phyloP scores from a whole-genome alignment of 2,797 vertebrate genomes.

The Borostomias antarcticus region DNA sequence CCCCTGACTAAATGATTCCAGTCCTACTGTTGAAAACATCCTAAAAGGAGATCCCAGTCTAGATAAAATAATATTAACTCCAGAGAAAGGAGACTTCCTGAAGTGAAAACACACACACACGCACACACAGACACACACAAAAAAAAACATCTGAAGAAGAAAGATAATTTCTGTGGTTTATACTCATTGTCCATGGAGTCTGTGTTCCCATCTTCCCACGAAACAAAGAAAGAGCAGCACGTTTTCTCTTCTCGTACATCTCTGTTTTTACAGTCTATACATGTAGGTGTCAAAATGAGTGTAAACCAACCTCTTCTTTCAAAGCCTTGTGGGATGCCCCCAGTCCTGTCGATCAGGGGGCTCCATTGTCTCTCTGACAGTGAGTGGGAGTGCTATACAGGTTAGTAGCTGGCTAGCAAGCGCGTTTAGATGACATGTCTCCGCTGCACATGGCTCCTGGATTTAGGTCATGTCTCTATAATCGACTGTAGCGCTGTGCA shows the following conservation, averaged over 20 bases:
- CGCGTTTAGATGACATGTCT: conserved; percentile 2
- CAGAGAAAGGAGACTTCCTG: conserved; percentile 1
- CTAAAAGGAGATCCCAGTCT: conserved; percentile 11
- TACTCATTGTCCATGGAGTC: not conserved
- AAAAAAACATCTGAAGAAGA: conserved; percentile 1
- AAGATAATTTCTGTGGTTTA: not conserved
- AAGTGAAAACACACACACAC: not conserved
- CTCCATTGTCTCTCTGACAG: not conserved
- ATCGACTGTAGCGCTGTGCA: not conserved
- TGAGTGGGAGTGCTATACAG: not conserved
- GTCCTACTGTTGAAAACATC: conserved; percentile 13
- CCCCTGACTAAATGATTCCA: conserved; percentile 23
- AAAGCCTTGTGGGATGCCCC: not conserved
- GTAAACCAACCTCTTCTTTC: not conserved
- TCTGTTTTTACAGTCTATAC: not conserved
- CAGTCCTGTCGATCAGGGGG: not conserved
- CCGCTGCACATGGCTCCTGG: conserved; percentile 9
- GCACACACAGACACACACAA: not conserved
- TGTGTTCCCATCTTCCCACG: not conserved
- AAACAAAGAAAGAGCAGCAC: conserved; percentile 2
- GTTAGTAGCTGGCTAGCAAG: not conserved
- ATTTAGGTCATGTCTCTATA: conserved; percentile 22
- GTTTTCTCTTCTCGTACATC: not conserved
- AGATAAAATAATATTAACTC: conserved; percentile 27
- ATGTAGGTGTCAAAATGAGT: not conserved